Base-by-base conservation (phyloP, 2,113 vertebrate species). In the Sinocyclocheilus anshuiensis region DNA sequence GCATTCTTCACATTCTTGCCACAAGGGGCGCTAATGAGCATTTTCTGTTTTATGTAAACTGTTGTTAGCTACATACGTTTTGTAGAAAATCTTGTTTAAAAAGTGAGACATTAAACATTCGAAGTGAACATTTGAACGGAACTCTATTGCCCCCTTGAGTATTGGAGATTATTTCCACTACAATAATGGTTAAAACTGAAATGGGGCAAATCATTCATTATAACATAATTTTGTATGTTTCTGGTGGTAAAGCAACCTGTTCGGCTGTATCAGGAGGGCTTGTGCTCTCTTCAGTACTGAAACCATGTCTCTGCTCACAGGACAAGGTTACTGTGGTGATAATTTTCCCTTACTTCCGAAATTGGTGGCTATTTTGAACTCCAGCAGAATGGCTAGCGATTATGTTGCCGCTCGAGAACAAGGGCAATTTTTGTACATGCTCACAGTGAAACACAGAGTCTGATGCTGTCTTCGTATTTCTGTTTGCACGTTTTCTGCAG, bases 401-500 rank as follows among this genome's bases (percentile, higher is more conserved):
- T 65, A 77, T 45, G 45, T 53, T 80, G 80, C 22, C 10, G 20
- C 18, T 29, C 16, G 53, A 33, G 9, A 81, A 16, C 6, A 20
- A 86, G 65, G 12, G 3, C 53, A 45, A 57, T 80, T 86, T 55
- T 59, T 26, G 13, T 48, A 6, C 26, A 29, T 57, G 67, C 53
- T 59, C 29, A 0, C 69, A 8, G 15, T n/a, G 61, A 83, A 11
- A 8, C 6, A 22, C 61, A 0, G 2, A 39, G 7, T 8, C n/a
- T 81, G 8, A 84, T 45, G 39, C 6, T 55, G 33, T 67, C 11
- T 83, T 26, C 45, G 6, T 63, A 4, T 83, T 18, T 85, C 20
- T 79, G 48, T 55, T 33, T 53, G n/a, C 20, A 22, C 84, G 24
- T 12, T 83, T 71, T 75, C 36, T 29, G 11, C 92, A 99, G 98